A percentile compares a stretch with the other conserved stretches of the same genome.
These are phyloP conservation scores for Myiopsitta monachus DNA, from an alignment of 2,113 vertebrate genomes.

Conservation along the genomic window DNA sequence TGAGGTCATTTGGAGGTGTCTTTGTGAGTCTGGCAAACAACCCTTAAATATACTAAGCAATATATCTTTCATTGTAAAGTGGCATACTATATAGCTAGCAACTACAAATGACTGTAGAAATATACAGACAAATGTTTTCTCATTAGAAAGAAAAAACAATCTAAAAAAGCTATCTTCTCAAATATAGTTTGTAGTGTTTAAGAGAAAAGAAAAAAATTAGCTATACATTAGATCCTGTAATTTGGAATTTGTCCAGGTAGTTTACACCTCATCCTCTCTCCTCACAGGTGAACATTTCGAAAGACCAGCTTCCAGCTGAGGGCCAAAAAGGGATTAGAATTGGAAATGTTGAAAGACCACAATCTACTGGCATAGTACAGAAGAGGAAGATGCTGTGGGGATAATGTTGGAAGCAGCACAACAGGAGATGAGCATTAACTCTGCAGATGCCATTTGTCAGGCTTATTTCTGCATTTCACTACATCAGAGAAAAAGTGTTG, in stretches of 20 bases:
- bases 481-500: conserved; percentile 9
- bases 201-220: background rate
- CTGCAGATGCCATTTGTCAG: background rate
- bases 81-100: background rate
- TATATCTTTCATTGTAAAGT: background rate
- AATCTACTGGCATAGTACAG: background rate
- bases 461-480: conserved; percentile 1
- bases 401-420: background rate
- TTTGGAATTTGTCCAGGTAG: background rate
- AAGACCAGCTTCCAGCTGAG: background rate
- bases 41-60: background rate
- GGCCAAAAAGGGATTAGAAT: background rate
- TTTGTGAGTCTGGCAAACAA: background rate
- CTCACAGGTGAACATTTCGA: background rate
- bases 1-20: background rate
- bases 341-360: background rate
- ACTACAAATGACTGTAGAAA: background rate
- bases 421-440: background rate
- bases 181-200: background rate
- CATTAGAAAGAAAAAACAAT: background rate
- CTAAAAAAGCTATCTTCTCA: background rate
- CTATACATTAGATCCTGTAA: background rate
- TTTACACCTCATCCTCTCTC: background rate
- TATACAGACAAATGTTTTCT: background rate
- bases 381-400: background rate